phyloP scores from a whole-genome alignment of 2,888 invertebrate genomes.

The Amphipyra tragopoginis region DNA sequence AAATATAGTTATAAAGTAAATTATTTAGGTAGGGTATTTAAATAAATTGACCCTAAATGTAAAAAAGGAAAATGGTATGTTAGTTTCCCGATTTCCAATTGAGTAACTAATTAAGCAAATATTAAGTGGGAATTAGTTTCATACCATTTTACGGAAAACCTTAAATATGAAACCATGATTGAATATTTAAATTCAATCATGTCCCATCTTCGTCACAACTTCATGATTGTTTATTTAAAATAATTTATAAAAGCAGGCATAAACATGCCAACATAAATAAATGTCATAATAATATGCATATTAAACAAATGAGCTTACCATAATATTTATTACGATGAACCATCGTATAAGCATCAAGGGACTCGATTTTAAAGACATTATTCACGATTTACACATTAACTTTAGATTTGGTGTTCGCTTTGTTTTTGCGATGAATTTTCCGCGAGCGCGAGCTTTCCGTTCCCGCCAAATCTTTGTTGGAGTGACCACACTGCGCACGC shows the following conservation, averaged over 20 bases:
- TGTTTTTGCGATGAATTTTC: constrained; percentile 55
- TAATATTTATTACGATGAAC: constrained; percentile 74
- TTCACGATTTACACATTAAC: constrained; percentile 81
- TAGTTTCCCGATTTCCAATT: too few relatives aligned
- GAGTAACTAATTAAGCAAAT: too few relatives aligned
- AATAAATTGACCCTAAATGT: too few relatives aligned
- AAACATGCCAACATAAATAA: constrained; percentile 16
- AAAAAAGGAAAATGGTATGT: too few relatives aligned
- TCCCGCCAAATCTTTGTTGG: constrained; percentile 79
- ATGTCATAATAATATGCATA: constrained; percentile 19
- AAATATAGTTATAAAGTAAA: too few relatives aligned
- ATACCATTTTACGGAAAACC: too few relatives aligned
- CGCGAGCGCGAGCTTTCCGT: constrained; percentile 69
- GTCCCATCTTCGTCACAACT: neutral
- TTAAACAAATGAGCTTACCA: constrained; percentile 76
- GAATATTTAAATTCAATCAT: too few relatives aligned
- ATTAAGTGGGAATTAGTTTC: too few relatives aligned
- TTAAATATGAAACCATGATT: too few relatives aligned
- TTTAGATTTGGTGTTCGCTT: constrained; percentile 55
- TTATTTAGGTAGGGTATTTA: too few relatives aligned
- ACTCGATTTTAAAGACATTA: constrained; percentile 69
- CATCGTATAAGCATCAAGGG: constrained; percentile 74
- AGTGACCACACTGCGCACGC: constrained; percentile 72
- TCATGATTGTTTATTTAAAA: neutral
- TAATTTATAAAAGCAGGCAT: constrained; percentile 3